A percentile compares a stretch with the other conserved stretches of the same genome.
phyloP scores from a whole-genome alignment of 2,113 vertebrate genomes.

The Macquaria australasica region DNA sequence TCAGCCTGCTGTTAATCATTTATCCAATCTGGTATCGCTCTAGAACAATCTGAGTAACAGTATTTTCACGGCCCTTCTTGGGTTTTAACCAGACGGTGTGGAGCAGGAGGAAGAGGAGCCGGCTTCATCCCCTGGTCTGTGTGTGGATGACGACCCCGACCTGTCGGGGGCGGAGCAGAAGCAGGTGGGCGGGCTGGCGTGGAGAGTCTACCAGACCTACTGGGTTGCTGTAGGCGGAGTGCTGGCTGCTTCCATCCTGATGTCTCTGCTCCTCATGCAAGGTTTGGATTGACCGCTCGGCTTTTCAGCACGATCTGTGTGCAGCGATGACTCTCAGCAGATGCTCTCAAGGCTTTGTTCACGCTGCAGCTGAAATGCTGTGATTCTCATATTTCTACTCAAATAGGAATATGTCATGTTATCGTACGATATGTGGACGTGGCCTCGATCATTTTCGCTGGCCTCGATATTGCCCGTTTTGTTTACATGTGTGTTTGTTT shows the following conservation, averaged over 20 bases:
- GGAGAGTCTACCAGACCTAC: constrained; percentile 92
- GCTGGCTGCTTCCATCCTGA: constrained; percentile 85
- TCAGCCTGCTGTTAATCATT: neutral
- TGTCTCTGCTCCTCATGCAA: constrained; percentile 95
- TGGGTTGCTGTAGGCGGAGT: constrained; percentile 89
- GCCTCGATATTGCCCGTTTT: no score
- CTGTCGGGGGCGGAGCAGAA: constrained; percentile 89
- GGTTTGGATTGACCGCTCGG: constrained; percentile 77
- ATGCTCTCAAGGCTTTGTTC: neutral
- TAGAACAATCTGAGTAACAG: neutral
- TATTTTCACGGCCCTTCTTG: neutral
- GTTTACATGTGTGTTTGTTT: no score
- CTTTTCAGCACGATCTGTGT: neutral
- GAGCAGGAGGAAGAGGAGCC: constrained; percentile 59
- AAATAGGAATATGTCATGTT: neutral
- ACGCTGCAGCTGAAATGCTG: neutral
- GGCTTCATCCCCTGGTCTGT: constrained; percentile 57
- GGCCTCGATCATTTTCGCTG: no score
- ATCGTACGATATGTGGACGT: no score
- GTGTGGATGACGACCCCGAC: constrained; percentile 14
- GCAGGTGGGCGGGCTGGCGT: constrained; percentile 90
- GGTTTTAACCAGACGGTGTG: constrained; percentile 44
- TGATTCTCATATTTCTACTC: neutral
- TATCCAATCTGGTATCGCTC: neutral
- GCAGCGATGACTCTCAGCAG: neutral